phyloP scores from a whole-genome alignment of 2,797 vertebrate genomes.

The Bradypodion ventrale region DNA sequence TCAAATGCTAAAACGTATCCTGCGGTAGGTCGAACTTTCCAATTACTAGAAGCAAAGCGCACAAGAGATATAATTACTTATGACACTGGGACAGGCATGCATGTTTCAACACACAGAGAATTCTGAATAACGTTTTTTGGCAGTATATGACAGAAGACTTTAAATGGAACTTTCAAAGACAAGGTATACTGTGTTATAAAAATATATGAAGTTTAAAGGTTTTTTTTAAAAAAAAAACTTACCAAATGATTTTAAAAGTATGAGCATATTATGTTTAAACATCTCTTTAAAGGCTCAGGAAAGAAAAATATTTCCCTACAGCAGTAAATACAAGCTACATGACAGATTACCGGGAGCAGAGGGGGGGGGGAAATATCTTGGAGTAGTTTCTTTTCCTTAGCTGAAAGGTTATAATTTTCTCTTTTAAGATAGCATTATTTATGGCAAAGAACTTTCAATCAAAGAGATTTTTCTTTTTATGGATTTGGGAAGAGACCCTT shows the following conservation, averaged over 20 bases:
- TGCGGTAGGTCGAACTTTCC: constrained; percentile 79
- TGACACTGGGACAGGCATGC: constrained; percentile 77
- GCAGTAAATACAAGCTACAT: constrained; percentile 61
- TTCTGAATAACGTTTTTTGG: constrained; percentile 78
- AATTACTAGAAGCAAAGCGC: constrained; percentile 77
- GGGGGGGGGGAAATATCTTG: constrained; percentile 55
- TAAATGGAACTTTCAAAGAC: constrained; percentile 78
- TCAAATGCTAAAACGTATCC: constrained; percentile 74
- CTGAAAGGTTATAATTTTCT: constrained; percentile 66
- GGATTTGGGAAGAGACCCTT: constrained; percentile 60
- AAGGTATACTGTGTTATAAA: constrained; percentile 59
- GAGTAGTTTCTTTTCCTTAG: constrained; percentile 65
- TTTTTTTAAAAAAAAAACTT: constrained; percentile 71
- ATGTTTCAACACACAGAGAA: constrained; percentile 78
- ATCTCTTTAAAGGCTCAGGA: constrained; percentile 65
- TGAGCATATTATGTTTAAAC: constrained; percentile 73
- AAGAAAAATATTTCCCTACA: constrained; percentile 65
- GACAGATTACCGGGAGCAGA: constrained; percentile 58
- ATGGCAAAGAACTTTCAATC: constrained; percentile 67
- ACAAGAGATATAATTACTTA: constrained; percentile 80
- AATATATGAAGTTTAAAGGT: constrained; percentile 66
- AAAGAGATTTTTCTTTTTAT: constrained; percentile 59
- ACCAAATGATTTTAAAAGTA: constrained; percentile 76
- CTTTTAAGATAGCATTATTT: constrained; percentile 64
- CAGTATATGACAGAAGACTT: constrained; percentile 78